Conservation (phyloP, 64 coral and sea anemone genomes). For the Montipora foliosa region DNA sequence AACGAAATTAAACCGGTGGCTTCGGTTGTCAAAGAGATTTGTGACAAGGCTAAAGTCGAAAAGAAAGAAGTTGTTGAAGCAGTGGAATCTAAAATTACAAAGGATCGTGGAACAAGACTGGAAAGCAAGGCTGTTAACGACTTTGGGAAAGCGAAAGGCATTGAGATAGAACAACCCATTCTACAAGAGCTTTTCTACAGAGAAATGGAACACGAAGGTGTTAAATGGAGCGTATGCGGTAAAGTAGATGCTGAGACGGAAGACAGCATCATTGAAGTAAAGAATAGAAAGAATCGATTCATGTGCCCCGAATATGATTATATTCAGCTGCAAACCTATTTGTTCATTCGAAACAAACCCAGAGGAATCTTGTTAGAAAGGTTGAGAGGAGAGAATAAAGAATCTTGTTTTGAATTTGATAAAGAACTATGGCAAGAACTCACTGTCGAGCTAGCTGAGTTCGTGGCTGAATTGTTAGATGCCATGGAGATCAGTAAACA, state of each 20-base stretch:
- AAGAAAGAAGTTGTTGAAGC: conserved; percentile 78
- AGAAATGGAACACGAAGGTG: conserved; percentile 65
- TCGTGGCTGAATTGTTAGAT: conserved; percentile 74
- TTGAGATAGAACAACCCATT: conserved; percentile 46
- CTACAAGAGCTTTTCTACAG: conserved; percentile 57
- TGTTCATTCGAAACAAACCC: conserved; percentile 82
- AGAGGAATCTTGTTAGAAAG: conserved; percentile 90
- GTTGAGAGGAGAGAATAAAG: conserved; percentile 73
- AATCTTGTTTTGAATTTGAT: conserved; percentile 83
- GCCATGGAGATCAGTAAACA: conserved; percentile 72
- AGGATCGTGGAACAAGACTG: conserved; percentile 84
- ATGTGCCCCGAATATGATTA: conserved; percentile 95
- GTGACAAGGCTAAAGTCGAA: conserved; percentile 53
- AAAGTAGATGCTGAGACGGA: conserved; percentile 83
- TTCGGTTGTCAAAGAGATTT: conserved; percentile 84
- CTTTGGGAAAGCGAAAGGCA: conserved; percentile 71
- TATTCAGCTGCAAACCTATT: conserved; percentile 93
- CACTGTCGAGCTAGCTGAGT: conserved; percentile 74
- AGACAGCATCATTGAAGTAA: conserved; percentile 93
- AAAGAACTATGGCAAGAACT: conserved; percentile 78
- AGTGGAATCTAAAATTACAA: conserved; percentile 74
- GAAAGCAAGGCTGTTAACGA: conserved; percentile 78
- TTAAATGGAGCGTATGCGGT: conserved; percentile 83
- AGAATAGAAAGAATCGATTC: conserved; percentile 90
- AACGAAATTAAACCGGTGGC: conserved; percentile 83